A percentile compares a stretch with the other conserved stretches of the same genome.
Evolutionary conservation across 2,113 vertebrate genomes (phyloP).

Genomic region (Macroglossus sobrinus): DNA sequence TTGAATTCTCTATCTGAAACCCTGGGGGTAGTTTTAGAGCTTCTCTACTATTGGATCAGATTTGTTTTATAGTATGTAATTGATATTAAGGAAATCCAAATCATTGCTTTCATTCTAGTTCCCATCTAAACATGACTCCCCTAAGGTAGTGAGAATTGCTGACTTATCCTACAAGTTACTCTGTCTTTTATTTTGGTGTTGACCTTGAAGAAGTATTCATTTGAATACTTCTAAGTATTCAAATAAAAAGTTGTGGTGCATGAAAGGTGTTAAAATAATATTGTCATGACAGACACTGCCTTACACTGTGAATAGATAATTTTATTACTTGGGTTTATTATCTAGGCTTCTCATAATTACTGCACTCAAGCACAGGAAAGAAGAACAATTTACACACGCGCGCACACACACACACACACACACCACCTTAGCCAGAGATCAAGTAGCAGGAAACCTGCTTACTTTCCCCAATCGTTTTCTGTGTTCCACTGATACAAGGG

Average conservation of each 20-base stretch:
- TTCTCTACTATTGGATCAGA: not conserved
- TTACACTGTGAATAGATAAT: not conserved
- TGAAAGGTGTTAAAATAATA: not conserved
- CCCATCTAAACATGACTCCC: no score
- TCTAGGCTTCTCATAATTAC: not conserved
- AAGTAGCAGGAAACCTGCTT: not conserved
- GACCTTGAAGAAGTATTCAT: not conserved
- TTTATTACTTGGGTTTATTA: constrained; percentile 14
- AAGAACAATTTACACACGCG: not conserved
- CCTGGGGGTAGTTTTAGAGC: not conserved
- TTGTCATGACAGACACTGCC: not conserved
- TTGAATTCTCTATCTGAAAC: not conserved
- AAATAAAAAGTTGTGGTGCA: not conserved
- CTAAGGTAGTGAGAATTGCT: not conserved
- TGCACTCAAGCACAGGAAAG: not conserved
- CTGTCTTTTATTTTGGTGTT: not conserved
- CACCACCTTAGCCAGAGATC: not conserved
- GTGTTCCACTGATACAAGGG: not conserved
- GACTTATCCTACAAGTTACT: not conserved
- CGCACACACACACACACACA: no score
- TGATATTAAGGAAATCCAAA: not conserved
- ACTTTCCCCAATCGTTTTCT: not conserved
- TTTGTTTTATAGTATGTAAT: not conserved
- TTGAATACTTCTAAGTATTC: not conserved
- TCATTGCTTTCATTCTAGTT: not conserved